Conservation (phyloP, 2,113 vertebrate genomes). For the Mohoua ochrocephala region DNA sequence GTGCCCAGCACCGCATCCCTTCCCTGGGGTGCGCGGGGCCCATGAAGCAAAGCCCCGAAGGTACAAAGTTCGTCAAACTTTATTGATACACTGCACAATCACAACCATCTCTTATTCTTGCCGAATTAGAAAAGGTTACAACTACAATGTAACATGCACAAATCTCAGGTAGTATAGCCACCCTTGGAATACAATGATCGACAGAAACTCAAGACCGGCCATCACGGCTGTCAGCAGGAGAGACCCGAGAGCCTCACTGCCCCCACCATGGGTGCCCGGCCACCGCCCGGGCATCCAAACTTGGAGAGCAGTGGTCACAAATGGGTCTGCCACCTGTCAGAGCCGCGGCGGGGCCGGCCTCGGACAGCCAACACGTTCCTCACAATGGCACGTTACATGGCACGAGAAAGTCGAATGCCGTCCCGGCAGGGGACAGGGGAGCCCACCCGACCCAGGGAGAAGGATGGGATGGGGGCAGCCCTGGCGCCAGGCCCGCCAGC, state of each 20-base stretch:
- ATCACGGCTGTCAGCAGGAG: neutral
- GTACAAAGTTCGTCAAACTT: slow-evolving; percentile 85
- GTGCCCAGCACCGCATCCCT: neutral
- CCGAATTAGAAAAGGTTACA: slow-evolving; percentile 88
- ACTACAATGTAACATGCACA: slow-evolving; percentile 88
- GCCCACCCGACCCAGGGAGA: neutral
- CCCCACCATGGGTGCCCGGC: neutral
- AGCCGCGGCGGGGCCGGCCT: neutral
- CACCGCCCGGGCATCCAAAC: neutral
- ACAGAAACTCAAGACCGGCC: slow-evolving; percentile 69
- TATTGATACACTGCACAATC: slow-evolving; percentile 88
- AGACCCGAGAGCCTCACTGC: neutral
- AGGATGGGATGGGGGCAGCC: neutral
- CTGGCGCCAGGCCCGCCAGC: neutral
- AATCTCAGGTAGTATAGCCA: slow-evolving; percentile 82
- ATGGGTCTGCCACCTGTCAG: neutral
- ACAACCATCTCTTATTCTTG: slow-evolving; percentile 85
- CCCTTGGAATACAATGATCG: slow-evolving; percentile 77
- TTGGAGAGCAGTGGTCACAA: neutral
- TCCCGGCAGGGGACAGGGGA: neutral
- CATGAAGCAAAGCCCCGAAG: slow-evolving; percentile 67
- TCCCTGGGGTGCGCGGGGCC: neutral
- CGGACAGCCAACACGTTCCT: slow-evolving; percentile 71
- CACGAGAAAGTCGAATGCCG: slow-evolving; percentile 58
- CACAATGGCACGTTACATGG: slow-evolving; percentile 77